Evolutionary conservation across 2,113 vertebrate genomes (phyloP), one percentile per base, ranked within the genome.

Genomic region (Halichoeres trimaculatus): DNA sequence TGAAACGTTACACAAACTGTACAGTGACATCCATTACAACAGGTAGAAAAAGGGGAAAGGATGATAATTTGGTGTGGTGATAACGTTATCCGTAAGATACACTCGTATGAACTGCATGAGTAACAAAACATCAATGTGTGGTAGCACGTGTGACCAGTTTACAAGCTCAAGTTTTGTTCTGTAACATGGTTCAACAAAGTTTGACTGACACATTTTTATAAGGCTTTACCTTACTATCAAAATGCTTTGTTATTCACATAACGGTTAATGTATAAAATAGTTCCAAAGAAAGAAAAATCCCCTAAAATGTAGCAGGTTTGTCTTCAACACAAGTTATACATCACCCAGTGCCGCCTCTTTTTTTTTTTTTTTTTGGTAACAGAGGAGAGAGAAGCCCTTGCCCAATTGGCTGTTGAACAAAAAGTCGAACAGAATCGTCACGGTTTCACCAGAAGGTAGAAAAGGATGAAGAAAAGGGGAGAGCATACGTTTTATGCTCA

Each of bases 1-100:
- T 90, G 86, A 93, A 94, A 94, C 91, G 92, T 94, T 94, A 93
- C 93, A 94, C 93, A 94, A 94, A 93, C 93, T 94, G 93, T 94
- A 95, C 93, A 94, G 89, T 92, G 93, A 95, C 93, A 94, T 94
- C 93, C 93, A 94, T 90, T 87, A 94, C 90, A 90, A 94, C 91
- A 91, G 91, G 93, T 93, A 93, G 88, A 92, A 93, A n/a, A 93
- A 94, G 86, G 67, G 70, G 70, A 58, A 51, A 48, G 58, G 54
- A 80, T 80, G 81, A 82, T 84, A 86, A 88, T 94, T 95, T 94
- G 91, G 92, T 94, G 93, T 85, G 90, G 81, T 84, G 87, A 91
- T 84, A 90, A 86, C 80, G 84, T 89, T 91, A 86, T 80, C 85
- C 69, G 63, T 86, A 85, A 89, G 85, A 89, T 90, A 90, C 86